Evolutionary conservation across 1,140 invertebrate genomes (phyloP).

Genomic region (Branchinecta lynchi): DNA sequence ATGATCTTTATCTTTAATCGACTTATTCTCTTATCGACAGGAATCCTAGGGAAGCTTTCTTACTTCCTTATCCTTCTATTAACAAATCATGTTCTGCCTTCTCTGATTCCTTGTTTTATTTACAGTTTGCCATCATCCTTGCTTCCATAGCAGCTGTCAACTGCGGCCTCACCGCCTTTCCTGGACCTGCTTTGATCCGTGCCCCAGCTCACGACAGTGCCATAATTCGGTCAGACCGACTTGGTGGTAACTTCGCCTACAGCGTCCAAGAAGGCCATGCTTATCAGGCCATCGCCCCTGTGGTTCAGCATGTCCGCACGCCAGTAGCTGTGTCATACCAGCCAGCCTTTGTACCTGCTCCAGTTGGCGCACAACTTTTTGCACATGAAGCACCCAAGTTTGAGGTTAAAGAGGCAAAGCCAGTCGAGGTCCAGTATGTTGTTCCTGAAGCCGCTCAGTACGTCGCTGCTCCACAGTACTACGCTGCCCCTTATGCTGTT

Average conservation of each 20-base stretch:
- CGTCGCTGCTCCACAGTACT: background rate
- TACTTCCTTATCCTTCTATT: no score
- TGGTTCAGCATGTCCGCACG: constrained; percentile 30
- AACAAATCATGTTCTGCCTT: background rate
- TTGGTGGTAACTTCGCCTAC: constrained; percentile 42
- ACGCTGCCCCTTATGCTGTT: background rate
- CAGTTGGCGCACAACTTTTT: background rate
- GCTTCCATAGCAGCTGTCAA: constrained; percentile 24
- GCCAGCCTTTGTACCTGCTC: background rate
- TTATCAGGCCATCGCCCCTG: constrained; percentile 34
- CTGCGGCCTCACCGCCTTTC: constrained; percentile 23
- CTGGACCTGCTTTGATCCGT: constrained; percentile 30
- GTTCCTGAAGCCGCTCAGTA: background rate
- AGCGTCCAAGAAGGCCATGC: constrained; percentile 38
- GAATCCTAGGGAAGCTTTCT: no score
- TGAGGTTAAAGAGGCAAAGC: background rate
- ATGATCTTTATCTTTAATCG: no score
- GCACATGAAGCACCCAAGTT: background rate
- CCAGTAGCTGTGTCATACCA: constrained; percentile 30
- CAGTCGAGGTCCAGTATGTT: background rate
- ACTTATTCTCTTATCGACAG: no score
- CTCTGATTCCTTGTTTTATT: background rate
- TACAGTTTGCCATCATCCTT: constrained; percentile 23
- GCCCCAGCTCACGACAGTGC: constrained; percentile 37
- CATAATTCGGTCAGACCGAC: constrained; percentile 35